These are phyloP conservation scores for Pterocles burchelli DNA, from an alignment of 2,113 vertebrate genomes.

Conservation along the genomic window DNA sequence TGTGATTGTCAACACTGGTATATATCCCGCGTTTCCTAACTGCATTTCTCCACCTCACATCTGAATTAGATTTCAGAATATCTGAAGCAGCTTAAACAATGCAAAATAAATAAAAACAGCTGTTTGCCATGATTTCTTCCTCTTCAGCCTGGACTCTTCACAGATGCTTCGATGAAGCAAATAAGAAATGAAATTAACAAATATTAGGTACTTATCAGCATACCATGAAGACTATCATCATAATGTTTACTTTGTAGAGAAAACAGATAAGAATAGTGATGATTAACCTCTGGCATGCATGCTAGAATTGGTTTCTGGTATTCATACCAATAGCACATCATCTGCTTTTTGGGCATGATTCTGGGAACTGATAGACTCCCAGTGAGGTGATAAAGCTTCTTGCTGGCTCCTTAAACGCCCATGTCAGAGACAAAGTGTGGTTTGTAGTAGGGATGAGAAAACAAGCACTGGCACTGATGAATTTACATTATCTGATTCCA, in stretches of 20 bases:
- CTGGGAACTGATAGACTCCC: background rate
- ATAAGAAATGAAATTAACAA: background rate
- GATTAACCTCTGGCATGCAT: background rate
- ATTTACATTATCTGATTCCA: background rate
- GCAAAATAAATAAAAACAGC: conserved; percentile 27
- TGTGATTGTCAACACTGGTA: conserved; percentile 34
- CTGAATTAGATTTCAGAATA: conserved; percentile 48
- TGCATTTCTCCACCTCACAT: conserved; percentile 22
- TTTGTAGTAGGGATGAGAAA: background rate
- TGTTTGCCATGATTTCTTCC: conserved; percentile 12
- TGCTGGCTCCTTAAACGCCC: background rate
- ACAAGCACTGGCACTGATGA: background rate
- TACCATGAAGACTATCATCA: background rate
- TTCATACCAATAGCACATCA: background rate
- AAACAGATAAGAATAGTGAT: background rate
- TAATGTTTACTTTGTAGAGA: background rate
- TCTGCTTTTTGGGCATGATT: background rate
- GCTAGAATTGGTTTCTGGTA: background rate
- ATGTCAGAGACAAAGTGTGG: background rate
- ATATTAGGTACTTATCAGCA: background rate
- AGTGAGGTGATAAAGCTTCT: background rate
- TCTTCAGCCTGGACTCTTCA: background rate
- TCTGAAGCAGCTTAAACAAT: conserved; percentile 24
- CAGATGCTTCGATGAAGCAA: background rate
- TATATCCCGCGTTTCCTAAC: background rate